Evolutionary conservation across 2,888 invertebrate species (phyloP), one percentile per base, ranked within the genome.

Genomic region (Chirona hameri): DNA sequence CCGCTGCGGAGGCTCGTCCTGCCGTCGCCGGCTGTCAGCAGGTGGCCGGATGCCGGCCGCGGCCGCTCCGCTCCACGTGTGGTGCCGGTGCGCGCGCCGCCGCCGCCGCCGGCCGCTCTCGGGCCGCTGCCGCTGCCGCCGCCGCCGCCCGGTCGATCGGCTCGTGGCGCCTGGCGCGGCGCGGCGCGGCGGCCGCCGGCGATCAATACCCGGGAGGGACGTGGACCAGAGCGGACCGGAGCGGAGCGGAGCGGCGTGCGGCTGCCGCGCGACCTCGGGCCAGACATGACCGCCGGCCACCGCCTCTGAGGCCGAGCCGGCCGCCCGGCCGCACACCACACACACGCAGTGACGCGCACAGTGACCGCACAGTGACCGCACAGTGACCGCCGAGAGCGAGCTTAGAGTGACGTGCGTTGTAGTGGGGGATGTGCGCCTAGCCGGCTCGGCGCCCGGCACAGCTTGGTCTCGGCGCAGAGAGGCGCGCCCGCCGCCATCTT

Each of bases 111-210:
- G 31, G 29, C 39, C 39, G 39, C 31, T 2, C 31, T 31, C 31
- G 72, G 18, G 27, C 65, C 24, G 65, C 65, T 4, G 39, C 65
- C 65, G 65, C 10, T 27, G n/a, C n/a, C 9, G 65, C n/a, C 65
- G 65, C 65, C 65, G 65, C n/a, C 27, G 65, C 0, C 52, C 52
- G 52, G 52, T 52, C 31, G 72, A 72, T 72, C 31, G 72, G 72
- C 18, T 72, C 72, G 72, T 72, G 29, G 72, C 72, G 72, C 72
- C 72, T 72, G 72, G 72, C 27, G 72, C 18, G 31, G 52, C 52
- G 5, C 48, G 48, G 48, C 52, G 52, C 15, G 15, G 7, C 15
- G 15, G 18, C 15, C 52, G 52, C 7, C 52, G 2, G 15, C 31
- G 72, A 72, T 72, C 72, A 72, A 72, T 72, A 72, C 2, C 72